Base-by-base conservation (phyloP, 1,140 invertebrate species). In the Lucilia sericata region DNA sequence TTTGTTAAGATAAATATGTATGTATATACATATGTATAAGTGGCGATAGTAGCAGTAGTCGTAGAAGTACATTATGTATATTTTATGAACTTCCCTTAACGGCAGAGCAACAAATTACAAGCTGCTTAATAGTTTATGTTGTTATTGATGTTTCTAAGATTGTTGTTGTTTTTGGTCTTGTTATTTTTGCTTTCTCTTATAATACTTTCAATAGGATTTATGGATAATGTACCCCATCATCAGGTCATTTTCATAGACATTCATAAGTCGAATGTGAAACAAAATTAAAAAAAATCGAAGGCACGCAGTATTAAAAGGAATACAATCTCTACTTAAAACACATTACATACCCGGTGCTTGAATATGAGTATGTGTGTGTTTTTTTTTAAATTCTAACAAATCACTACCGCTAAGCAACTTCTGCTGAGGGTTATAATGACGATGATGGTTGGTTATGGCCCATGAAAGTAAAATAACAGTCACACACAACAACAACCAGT, bases 111-210 rank as follows among this genome's bases (percentile, higher is more conserved):
- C 42, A 80, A 80, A 80, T 80, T 51, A 80, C 76, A 49, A 80
- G 42, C 76, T 80, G n/a, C 76, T 80, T 80, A 80, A 80, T 80
- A 80, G 76, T 80, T 80, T 80, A 49, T 80, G 76, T 80, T 49
- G 42, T 80, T 80, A 80, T 80, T 51, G 42, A 49, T 80, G 76
- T 51, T 80, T 5, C 12, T 80, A 25, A 21, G 51, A 17, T 17
- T 76, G 34, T 14, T 75, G 30, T 12, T 75, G 74, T 8, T 42
- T 9, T 17, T 76, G 74, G 5, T 76, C 21, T 76, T 76, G 74
- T 76, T 36, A n/a, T 19, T 21, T 70, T 21, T 70, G 19, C 19
- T 70, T 12, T 12, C 7, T n/a, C 55, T 60, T 60, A 5, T 60
- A n/a, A 7, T 60, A n/a, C n/a, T 78, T 36, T 42, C 76, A 80